Evolutionary conservation across 2,888 invertebrate species (phyloP).

Genomic region (Neuroscelio doddi): DNA sequence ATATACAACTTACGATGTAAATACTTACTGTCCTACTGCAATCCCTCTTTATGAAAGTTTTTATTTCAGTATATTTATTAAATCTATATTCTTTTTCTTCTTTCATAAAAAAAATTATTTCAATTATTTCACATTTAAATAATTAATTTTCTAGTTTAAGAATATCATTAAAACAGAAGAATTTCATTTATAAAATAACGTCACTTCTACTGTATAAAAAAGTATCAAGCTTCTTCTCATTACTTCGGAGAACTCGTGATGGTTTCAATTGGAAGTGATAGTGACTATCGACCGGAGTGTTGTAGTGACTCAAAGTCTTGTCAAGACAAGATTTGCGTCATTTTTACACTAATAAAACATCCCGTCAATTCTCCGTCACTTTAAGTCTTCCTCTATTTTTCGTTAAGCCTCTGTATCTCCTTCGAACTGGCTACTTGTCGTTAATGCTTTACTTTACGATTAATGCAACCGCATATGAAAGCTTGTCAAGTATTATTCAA

Average conservation of each 20-base stretch:
- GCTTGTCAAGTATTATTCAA: slow-evolving; percentile 20
- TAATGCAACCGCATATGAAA: slow-evolving; percentile 33
- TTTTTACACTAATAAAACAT: slow-evolving; percentile 54
- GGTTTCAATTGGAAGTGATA: slow-evolving; percentile 20
- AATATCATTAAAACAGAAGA: too few species aligned
- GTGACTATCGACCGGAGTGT: slow-evolving; percentile 11
- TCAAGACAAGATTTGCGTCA: slow-evolving; percentile 45
- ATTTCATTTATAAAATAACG: too few species aligned
- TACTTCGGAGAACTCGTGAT: too few species aligned
- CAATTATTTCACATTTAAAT: too few species aligned
- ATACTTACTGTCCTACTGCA: too few species aligned
- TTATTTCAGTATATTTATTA: too few species aligned
- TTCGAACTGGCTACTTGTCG: slow-evolving; percentile 29
- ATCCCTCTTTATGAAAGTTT: too few species aligned
- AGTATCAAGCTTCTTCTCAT: too few species aligned
- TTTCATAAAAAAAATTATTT: slow-evolving; percentile 39
- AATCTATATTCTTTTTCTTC: too few species aligned
- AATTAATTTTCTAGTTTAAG: too few species aligned
- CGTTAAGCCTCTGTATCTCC: slow-evolving; percentile 50
- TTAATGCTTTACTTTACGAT: slow-evolving; percentile 21
- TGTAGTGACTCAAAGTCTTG: slow-evolving; percentile 11
- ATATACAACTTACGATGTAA: too few species aligned
- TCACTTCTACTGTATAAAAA: too few species aligned
- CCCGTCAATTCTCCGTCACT: slow-evolving; percentile 59
- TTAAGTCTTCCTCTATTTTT: slow-evolving; percentile 39